Conservation (phyloP, 2,797 vertebrate species). For the Enteromius mattozi region DNA sequence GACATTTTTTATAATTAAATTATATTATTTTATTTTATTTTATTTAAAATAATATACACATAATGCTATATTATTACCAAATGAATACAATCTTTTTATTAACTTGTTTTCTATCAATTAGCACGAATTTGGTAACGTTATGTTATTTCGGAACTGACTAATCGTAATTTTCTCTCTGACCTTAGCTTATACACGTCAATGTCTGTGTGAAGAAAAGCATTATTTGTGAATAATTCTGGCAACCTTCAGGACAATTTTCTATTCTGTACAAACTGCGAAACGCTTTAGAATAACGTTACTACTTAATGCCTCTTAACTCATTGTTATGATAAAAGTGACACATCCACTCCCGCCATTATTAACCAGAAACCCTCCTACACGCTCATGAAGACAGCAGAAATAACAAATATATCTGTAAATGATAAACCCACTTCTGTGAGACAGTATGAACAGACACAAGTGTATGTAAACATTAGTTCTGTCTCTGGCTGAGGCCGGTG, state of each 20-base stretch:
- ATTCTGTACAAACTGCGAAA: neutral
- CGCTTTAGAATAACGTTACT: neutral
- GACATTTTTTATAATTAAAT: neutral
- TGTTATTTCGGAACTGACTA: neutral
- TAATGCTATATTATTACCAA: neutral
- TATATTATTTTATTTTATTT: neutral
- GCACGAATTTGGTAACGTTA: neutral
- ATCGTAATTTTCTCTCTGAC: neutral
- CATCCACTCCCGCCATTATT: neutral
- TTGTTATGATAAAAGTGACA: too few species aligned
- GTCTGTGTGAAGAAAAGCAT: neutral
- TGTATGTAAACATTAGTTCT: constrained; percentile 16
- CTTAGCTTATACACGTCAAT: neutral
- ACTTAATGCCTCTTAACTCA: too few species aligned
- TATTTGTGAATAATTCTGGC: neutral
- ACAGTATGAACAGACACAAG: neutral
- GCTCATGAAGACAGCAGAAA: neutral
- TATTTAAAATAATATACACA: neutral
- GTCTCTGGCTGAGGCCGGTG: neutral
- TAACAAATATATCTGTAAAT: neutral
- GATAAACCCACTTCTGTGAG: neutral
- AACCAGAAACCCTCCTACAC: neutral
- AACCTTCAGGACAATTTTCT: neutral
- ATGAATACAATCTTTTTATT: neutral
- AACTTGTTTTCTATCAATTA: neutral